A percentile compares a stretch with the other conserved stretches of the same genome.
phyloP scores from a whole-genome alignment of 2,888 invertebrate genomes.

The Aproaerema taeniolella region DNA sequence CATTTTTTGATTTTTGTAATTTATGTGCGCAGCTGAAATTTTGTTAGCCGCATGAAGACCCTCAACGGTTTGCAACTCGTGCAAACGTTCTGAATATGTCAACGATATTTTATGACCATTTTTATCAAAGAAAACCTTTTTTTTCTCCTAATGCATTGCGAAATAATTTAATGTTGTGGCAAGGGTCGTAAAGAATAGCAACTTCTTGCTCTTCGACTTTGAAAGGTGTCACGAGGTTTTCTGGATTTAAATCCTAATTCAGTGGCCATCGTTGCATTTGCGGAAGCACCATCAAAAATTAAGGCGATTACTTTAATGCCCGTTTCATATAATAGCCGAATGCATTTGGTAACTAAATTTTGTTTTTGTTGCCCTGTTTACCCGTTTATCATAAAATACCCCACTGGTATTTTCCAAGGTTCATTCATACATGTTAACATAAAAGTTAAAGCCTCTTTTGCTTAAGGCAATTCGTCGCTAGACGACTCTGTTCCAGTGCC shows the following conservation, averaged over 20 bases:
- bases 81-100: too few relatives aligned
- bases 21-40: too few relatives aligned
- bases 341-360: constrained; percentile 9
- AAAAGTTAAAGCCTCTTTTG: background rate
- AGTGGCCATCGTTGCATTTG: constrained; percentile 3
- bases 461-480: too few relatives aligned
- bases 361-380: background rate
- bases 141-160: constrained; percentile 16
- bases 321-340: constrained; percentile 5
- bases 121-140: too few relatives aligned
- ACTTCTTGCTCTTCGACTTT: constrained; percentile 1
- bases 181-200: constrained; percentile 12
- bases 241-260: background rate
- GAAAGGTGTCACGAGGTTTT: background rate
- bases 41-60: too few relatives aligned
- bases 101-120: too few relatives aligned
- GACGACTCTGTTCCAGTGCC: background rate
- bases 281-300: constrained; percentile 11
- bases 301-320: constrained; percentile 8
- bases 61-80: too few relatives aligned
- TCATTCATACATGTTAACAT: constrained; percentile 3
- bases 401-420: constrained; percentile 12
- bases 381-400: constrained; percentile 6
- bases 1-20: too few relatives aligned
- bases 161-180: constrained; percentile 17